Conservation (phyloP, 1,140 invertebrate species). For the Ceratosolen solmsi region DNA sequence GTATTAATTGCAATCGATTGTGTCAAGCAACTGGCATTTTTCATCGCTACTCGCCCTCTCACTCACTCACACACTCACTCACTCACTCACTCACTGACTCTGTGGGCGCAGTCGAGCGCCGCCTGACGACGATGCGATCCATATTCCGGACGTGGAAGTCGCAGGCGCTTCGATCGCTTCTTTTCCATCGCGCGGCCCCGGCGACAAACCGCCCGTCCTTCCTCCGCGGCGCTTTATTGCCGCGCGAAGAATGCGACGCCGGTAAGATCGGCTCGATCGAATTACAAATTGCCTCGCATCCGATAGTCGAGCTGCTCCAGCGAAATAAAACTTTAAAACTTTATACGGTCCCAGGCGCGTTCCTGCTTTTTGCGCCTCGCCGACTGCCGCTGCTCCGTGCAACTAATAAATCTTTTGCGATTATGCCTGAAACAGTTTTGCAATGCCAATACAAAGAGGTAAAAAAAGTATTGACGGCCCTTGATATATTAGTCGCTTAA, state of each 20-base stretch:
- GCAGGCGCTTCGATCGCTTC: neutral
- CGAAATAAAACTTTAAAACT: too few relatives aligned
- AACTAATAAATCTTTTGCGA: neutral
- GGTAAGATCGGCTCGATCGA: neutral
- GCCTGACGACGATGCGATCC: slow-evolving; percentile 24
- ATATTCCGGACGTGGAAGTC: neutral
- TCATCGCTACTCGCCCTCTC: neutral
- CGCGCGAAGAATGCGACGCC: neutral
- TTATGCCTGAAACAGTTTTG: neutral
- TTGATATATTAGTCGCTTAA: neutral
- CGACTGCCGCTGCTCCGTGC: neutral
- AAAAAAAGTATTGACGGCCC: neutral
- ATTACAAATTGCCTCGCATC: slow-evolving; percentile 1
- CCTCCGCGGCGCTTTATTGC: too few relatives aligned
- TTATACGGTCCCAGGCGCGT: too few relatives aligned
- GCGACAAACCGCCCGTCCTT: neutral
- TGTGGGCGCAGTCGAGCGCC: neutral
- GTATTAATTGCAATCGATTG: slow-evolving; percentile 26
- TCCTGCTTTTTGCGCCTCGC: neutral
- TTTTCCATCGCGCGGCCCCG: neutral
- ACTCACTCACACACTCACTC: neutral
- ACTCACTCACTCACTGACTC: neutral
- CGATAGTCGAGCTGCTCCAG: neutral
- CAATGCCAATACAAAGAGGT: neutral
- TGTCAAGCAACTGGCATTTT: slow-evolving; percentile 9